These are phyloP conservation scores for Lagopus leucura DNA, from an alignment of 2,113 vertebrate species.

Conservation along the genomic window DNA sequence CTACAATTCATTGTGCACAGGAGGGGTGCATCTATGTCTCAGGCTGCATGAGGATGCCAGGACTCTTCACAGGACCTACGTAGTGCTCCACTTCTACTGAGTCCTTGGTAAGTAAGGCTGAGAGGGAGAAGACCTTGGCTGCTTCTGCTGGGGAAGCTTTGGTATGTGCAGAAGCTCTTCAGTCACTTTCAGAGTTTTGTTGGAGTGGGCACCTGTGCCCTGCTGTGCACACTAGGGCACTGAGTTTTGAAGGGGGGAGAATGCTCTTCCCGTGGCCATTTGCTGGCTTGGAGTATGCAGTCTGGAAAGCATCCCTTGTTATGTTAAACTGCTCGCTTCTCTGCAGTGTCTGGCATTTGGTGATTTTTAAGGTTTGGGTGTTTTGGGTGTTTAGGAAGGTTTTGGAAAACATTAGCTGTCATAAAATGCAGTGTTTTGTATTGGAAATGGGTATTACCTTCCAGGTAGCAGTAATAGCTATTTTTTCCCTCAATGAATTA, in stretches of 20 bases:
- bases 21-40: neutral
- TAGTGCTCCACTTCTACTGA: neutral
- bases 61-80: neutral
- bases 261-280: neutral
- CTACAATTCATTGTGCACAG: neutral
- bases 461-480: constrained; percentile 25
- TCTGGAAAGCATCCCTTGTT: neutral
- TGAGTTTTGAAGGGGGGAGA: neutral
- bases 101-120: neutral
- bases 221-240: neutral
- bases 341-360: neutral
- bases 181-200: neutral
- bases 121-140: fast-evolving
- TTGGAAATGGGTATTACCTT: neutral
- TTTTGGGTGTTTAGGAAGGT: neutral
- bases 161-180: neutral
- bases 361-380: neutral
- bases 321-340: neutral
- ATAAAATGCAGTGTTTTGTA: neutral
- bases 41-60: neutral
- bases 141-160: neutral
- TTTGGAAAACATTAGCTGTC: constrained; percentile 19
- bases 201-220: neutral
- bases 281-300: neutral
- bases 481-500: constrained; percentile 41